Evolutionary conservation across 2,888 invertebrate species (phyloP).

Genomic region (Heliconius charithonia): DNA sequence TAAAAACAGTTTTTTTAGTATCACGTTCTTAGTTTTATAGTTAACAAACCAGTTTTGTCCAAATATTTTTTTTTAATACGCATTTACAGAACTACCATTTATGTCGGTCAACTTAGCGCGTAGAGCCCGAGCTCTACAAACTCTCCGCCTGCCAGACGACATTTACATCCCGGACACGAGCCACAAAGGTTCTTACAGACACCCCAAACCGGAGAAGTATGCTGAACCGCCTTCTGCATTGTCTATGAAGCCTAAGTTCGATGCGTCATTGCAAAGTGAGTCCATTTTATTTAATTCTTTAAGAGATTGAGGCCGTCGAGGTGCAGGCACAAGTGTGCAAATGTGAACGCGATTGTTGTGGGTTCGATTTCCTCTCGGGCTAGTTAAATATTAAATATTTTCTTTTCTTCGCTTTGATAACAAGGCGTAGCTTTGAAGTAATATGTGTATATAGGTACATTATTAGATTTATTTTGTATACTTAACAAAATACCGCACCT

Average conservation of each 20-base stretch:
- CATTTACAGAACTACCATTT: constrained; percentile 69
- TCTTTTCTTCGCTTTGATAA: no score
- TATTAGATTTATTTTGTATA: no score
- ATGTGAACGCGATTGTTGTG: no score
- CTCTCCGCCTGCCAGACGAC: constrained; percentile 73
- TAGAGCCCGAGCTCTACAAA: constrained; percentile 74
- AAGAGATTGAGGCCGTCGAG: no score
- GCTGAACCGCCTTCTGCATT: constrained; percentile 61
- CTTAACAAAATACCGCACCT: no score
- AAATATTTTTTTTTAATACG: not conserved
- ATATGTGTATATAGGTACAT: no score
- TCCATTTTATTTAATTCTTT: constrained; percentile 25
- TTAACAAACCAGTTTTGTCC: not conserved
- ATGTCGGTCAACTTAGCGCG: constrained; percentile 76
- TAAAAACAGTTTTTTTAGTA: no score
- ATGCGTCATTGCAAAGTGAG: constrained; percentile 66
- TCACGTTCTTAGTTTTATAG: no score
- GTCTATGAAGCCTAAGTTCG: constrained; percentile 70
- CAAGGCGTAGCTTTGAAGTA: no score
- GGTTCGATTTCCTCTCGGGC: no score
- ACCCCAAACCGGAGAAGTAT: constrained; percentile 67
- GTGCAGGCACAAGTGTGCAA: no score
- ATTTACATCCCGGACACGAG: constrained; percentile 72
- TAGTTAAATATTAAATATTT: not conserved
- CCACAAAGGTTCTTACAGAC: constrained; percentile 65